These are phyloP conservation scores for Periophthalmus magnuspinnatus DNA, from an alignment of 2,797 vertebrate genomes.

Conservation along the genomic window DNA sequence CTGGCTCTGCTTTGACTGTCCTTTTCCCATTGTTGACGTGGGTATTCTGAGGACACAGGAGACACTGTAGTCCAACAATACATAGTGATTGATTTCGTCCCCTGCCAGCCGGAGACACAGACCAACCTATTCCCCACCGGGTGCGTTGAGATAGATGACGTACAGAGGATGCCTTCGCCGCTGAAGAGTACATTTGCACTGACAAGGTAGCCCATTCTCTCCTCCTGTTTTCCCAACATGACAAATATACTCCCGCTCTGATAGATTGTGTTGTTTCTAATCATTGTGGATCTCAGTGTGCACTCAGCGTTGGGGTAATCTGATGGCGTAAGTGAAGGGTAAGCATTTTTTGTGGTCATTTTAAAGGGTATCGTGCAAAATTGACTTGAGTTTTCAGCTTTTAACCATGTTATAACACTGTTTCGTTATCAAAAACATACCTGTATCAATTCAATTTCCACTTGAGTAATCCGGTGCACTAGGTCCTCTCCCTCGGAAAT, in stretches of 20 bases:
- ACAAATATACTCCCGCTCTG: conserved; percentile 59
- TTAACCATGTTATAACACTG: too few species aligned
- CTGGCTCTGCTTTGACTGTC: conserved; percentile 35
- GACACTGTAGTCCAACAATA: conserved; percentile 70
- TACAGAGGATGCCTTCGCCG: conserved; percentile 62
- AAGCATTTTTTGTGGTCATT: background rate
- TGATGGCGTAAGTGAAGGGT: conserved; percentile 7
- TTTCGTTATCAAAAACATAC: too few species aligned
- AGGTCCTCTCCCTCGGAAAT: too few species aligned
- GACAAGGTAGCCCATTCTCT: conserved; percentile 60
- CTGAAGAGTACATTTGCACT: conserved; percentile 71
- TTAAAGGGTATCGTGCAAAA: conserved; percentile 8
- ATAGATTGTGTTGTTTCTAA: conserved; percentile 64
- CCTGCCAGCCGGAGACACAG: conserved; percentile 60
- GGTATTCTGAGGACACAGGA: conserved; percentile 62
- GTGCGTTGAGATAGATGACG: conserved; percentile 63
- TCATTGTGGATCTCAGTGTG: conserved; percentile 16
- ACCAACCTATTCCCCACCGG: conserved; percentile 62
- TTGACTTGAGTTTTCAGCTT: background rate
- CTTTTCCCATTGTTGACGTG: conserved; percentile 36
- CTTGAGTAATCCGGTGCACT: too few species aligned
- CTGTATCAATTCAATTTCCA: too few species aligned
- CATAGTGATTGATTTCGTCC: conserved; percentile 73
- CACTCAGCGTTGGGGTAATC: background rate
- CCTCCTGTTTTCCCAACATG: conserved; percentile 56